Percentiles rank a stretch among this genome's conserved stretches.
Evolutionary conservation across 2,113 vertebrate genomes (phyloP).

Genomic region (Tretioscincus oriximinensis): DNA sequence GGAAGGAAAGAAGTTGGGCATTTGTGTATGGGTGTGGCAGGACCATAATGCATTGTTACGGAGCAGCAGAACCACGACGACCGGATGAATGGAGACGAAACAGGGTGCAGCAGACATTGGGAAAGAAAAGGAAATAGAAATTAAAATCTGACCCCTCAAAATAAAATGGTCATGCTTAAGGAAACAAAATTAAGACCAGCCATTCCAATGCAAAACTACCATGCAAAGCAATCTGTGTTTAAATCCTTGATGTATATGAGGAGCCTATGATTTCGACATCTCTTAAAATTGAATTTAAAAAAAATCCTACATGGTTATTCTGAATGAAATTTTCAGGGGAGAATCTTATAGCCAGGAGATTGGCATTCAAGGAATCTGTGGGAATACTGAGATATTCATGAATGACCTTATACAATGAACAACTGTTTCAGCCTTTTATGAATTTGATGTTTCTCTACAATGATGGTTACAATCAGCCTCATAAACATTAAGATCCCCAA

Average conservation of each 20-base stretch:
- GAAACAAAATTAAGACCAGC: slow-evolving; percentile 79
- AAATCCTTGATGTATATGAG: slow-evolving; percentile 21
- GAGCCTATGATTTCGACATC: slow-evolving; percentile 54
- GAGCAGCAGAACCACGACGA: slow-evolving; percentile 83
- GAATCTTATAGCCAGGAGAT: slow-evolving; percentile 59
- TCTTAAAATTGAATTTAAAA: slow-evolving; percentile 55
- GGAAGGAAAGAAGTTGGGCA: slow-evolving; percentile 76
- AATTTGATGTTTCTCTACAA: slow-evolving; percentile 13
- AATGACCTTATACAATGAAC: slow-evolving; percentile 25
- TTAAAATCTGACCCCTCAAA: slow-evolving; percentile 81
- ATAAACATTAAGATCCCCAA: too few species aligned
- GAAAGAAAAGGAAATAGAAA: slow-evolving; percentile 86
- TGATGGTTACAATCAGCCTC: not conserved
- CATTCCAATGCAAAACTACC: slow-evolving; percentile 81
- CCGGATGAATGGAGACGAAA: slow-evolving; percentile 80
- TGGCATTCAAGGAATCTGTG: slow-evolving; percentile 53
- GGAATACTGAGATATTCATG: slow-evolving; percentile 30
- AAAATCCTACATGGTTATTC: slow-evolving; percentile 49
- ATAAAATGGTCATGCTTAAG: slow-evolving; percentile 83
- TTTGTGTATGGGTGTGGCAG: slow-evolving; percentile 76
- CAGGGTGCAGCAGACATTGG: slow-evolving; percentile 71
- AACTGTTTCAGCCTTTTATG: slow-evolving; percentile 38
- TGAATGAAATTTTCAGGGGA: slow-evolving; percentile 45
- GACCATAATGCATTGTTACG: slow-evolving; percentile 86
- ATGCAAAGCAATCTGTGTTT: slow-evolving; percentile 79